These are phyloP conservation scores for Tragelaphus strepsiceros DNA, from an alignment of 2,113 vertebrate genomes.

Conservation along the genomic window DNA sequence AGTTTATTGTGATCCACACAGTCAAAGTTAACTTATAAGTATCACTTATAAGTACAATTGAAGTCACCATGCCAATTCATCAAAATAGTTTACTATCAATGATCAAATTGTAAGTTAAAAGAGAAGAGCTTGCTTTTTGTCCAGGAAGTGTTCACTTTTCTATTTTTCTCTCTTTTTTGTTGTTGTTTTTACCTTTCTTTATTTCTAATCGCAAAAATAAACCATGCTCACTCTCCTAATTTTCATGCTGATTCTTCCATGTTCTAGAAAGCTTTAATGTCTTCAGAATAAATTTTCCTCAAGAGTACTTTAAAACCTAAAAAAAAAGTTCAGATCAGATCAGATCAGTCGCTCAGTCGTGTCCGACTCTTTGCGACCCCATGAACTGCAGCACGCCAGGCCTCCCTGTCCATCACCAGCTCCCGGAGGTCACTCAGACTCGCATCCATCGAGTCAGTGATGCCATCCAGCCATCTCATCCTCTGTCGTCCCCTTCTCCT, in stretches of 20 bases:
- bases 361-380: too few relatives aligned
- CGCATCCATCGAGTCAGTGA: too few relatives aligned
- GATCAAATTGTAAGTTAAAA: not conserved
- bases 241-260: not conserved
- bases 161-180: not conserved
- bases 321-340: not conserved
- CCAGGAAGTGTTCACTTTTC: not conserved
- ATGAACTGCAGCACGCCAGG: too few relatives aligned
- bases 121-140: not conserved
- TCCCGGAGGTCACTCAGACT: too few relatives aligned
- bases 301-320: not conserved
- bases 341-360: too few relatives aligned
- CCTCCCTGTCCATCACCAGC: too few relatives aligned
- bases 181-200: not conserved
- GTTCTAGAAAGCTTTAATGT: not conserved
- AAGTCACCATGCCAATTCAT: not conserved
- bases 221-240: not conserved
- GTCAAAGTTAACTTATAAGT: not conserved
- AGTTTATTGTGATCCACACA: too few relatives aligned
- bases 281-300: conserved; percentile 42
- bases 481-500: too few relatives aligned
- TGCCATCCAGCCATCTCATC: too few relatives aligned
- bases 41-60: not conserved
- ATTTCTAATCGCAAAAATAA: conserved; percentile 3
- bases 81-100: not conserved